Evolutionary conservation across 1,140 invertebrate species (phyloP), one percentile per base, ranked within the genome.

Genomic region (Pseudobourletiella spinata): DNA sequence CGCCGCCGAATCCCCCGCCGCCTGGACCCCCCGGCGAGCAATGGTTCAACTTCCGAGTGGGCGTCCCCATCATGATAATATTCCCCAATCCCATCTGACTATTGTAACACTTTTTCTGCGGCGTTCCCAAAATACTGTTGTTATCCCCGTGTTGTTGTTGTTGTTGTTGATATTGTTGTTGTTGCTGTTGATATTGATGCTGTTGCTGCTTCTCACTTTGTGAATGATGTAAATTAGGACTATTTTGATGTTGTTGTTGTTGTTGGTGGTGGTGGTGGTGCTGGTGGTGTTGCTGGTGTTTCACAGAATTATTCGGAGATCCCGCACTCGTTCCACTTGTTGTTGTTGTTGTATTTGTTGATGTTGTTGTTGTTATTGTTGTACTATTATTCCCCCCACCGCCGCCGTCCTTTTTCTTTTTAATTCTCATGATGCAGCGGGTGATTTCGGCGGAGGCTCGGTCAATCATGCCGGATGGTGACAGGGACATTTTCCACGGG

Each of bases 341-440:
- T n/a, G n/a, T n/a, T n/a, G n/a, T n/a, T n/a, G n/a, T n/a, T n/a
- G n/a, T n/a, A n/a, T n/a, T n/a, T n/a, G n/a, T n/a, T n/a, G n/a
- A n/a, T n/a, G n/a, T n/a, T n/a, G n/a, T n/a, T n/a, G n/a, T n/a
- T n/a, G n/a, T n/a, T n/a, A n/a, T n/a, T n/a, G n/a, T n/a, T 32
- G 60, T 56, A 20, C 22, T 65, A 50, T 24, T 2, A 25, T 18
- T 64, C 24, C n/a, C 32, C 20, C 29, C 1, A 54, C 15, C 3
- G 59, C 55, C 35, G 15, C 42, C 24, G 15, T 55, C 52, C 52
- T 55, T 65, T 46, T 69, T 70, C 48, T 63, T 56, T 50, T 70
- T 70, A 25, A 70, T 57, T 44, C 68, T 25, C 65, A 67, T 70
- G 43, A 70, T 70, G 52, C 68, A 70, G 51, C 66, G 64, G 16